Evolutionary conservation across 2,888 invertebrate genomes (phyloP).

Genomic region (Bimastos eiseni): DNA sequence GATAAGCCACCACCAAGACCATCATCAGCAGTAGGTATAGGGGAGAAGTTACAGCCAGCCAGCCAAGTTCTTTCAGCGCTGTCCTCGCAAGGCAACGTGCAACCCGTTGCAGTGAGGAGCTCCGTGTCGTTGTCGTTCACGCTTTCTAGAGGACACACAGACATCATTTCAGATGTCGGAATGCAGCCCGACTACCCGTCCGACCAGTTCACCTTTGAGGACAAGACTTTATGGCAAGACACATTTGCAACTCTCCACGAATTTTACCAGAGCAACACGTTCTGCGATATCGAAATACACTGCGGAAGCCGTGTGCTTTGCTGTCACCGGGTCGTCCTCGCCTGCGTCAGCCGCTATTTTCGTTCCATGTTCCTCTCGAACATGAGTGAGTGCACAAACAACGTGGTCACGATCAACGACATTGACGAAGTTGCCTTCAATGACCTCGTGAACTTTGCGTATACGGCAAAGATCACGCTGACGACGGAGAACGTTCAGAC

Average conservation of each 20-base stretch:
- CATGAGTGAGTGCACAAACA: slow-evolving; percentile 59
- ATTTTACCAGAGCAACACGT: slow-evolving; percentile 38
- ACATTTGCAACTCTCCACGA: slow-evolving; percentile 38
- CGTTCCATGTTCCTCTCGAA: slow-evolving; percentile 63
- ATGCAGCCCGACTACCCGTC: not conserved
- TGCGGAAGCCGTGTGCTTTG: slow-evolving; percentile 52
- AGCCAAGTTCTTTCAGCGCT: not conserved
- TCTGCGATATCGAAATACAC: slow-evolving; percentile 61
- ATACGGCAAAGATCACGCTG: slow-evolving; percentile 61
- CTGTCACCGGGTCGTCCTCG: slow-evolving; percentile 63
- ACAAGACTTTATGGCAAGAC: slow-evolving; percentile 36
- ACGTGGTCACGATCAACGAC: slow-evolving; percentile 56
- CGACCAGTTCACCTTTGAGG: slow-evolving; percentile 35
- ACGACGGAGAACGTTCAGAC: slow-evolving; percentile 62
- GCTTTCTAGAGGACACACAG: not conserved
- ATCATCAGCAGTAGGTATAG: not conserved
- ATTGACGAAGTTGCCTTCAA: slow-evolving; percentile 58
- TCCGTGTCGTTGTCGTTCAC: not conserved
- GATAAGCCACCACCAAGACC: not conserved
- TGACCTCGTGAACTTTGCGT: slow-evolving; percentile 62
- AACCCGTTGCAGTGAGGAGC: not conserved
- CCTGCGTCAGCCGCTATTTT: slow-evolving; percentile 64
- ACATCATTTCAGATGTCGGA: not conserved
- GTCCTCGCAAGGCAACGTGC: not conserved
- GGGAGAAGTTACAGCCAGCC: not conserved